Evolutionary conservation across 2,113 vertebrate genomes (phyloP).

Genomic region (Morone saxatilis): DNA sequence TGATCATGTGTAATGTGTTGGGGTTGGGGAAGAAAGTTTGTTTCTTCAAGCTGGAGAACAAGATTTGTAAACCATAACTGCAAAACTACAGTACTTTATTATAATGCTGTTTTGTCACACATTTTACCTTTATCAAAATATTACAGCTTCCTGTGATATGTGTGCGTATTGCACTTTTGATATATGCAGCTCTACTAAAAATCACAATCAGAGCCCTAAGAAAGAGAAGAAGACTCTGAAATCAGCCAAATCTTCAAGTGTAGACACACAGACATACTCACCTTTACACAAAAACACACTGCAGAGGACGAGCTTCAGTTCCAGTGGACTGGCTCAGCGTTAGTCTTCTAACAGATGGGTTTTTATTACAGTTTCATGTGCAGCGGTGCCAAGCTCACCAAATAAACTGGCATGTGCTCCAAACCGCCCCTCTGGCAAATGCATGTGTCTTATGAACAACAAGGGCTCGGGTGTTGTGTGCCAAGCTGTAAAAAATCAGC

Average conservation of each 20-base stretch:
- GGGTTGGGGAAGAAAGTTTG: too few relatives aligned
- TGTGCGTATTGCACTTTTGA: too few relatives aligned
- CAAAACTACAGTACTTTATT: too few relatives aligned
- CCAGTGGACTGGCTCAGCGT: conserved; percentile 56
- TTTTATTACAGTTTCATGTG: conserved; percentile 81
- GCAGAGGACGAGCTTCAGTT: conserved; percentile 47
- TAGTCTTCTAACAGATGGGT: conserved; percentile 76
- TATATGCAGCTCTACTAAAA: too few relatives aligned
- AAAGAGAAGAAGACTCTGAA: background rate
- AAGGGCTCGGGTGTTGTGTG: conserved; percentile 49
- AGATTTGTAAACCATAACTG: too few relatives aligned
- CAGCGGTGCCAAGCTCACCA: conserved; percentile 67
- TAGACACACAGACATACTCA: conserved; percentile 1
- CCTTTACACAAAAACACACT: conserved; percentile 1
- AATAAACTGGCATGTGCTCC: conserved; percentile 65
- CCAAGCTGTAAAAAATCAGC: conserved; percentile 55
- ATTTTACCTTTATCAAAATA: too few relatives aligned
- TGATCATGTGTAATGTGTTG: too few relatives aligned
- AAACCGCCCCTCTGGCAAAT: conserved; percentile 59
- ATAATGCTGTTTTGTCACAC: too few relatives aligned
- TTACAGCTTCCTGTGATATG: too few relatives aligned
- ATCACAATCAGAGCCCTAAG: background rate
- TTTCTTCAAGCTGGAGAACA: too few relatives aligned
- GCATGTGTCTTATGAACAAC: conserved; percentile 67
- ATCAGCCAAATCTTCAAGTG: background rate